Conservation (phyloP, 2,113 vertebrate genomes). For the Leptodactylus fuscus region DNA sequence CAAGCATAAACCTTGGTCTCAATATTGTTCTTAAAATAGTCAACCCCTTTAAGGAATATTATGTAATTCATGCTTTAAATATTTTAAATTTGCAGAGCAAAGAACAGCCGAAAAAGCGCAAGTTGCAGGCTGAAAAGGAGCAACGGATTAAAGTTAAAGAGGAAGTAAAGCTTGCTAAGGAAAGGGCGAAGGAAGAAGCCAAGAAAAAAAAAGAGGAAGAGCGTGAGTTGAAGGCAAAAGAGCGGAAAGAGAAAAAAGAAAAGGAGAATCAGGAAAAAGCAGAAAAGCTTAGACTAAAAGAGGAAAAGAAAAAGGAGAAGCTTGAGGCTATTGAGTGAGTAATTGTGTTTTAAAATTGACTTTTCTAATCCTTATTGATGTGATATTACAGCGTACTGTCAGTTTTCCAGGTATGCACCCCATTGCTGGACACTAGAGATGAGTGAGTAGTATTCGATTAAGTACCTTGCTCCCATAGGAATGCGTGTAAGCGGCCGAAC, state of each 20-base stretch:
- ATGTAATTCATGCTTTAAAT: no score
- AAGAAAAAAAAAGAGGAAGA: slow-evolving; percentile 86
- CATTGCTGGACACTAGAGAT: no score
- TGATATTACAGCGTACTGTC: no score
- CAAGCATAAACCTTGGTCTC: no score
- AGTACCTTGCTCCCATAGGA: no score
- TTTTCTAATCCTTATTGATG: no score
- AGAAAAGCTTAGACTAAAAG: slow-evolving; percentile 85
- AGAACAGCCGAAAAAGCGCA: slow-evolving; percentile 78
- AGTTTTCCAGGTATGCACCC: no score
- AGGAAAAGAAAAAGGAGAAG: slow-evolving; percentile 89
- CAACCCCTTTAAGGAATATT: no score
- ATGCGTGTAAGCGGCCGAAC: no score
- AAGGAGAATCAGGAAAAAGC: slow-evolving; percentile 83
- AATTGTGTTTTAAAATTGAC: not conserved
- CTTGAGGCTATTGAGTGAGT: slow-evolving; percentile 88
- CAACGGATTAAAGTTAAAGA: slow-evolving; percentile 84
- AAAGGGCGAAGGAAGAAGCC: slow-evolving; percentile 84
- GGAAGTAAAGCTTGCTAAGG: slow-evolving; percentile 74
- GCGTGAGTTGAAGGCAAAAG: slow-evolving; percentile 87
- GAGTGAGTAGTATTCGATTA: no score
- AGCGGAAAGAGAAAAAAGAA: slow-evolving; percentile 79
- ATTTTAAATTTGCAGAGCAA: slow-evolving; percentile 67
- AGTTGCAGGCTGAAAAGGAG: slow-evolving; percentile 77
- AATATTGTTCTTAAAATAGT: no score